phyloP scores from a whole-genome alignment of 2,113 vertebrate genomes.

The Pedionomus torquatus region DNA sequence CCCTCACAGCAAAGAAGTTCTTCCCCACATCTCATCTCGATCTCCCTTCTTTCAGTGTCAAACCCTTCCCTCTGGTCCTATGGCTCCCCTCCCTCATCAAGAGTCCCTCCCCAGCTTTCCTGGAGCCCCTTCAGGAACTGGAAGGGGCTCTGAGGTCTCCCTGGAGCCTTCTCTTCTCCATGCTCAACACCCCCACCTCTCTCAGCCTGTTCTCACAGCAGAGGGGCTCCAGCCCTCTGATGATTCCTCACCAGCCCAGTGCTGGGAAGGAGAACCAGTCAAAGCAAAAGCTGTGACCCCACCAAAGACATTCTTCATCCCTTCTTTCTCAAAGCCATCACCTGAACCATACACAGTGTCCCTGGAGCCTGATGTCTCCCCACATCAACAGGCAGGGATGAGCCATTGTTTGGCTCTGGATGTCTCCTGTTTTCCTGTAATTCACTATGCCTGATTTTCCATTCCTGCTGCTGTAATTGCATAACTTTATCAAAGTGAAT shows the following conservation, averaged over 20 bases:
- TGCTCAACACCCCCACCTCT: too few relatives aligned
- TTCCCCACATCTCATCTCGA: too few relatives aligned
- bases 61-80: too few relatives aligned
- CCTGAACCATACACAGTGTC: rapidly evolving
- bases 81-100: too few relatives aligned
- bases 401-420: not conserved
- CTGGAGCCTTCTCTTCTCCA: too few relatives aligned
- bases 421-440: not conserved
- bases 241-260: not conserved
- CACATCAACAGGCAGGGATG: not conserved
- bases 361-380: not conserved
- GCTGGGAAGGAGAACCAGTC: not conserved
- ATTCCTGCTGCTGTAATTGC: not conserved
- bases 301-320: not conserved
- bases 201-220: too few relatives aligned
- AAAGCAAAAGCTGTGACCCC: not conserved
- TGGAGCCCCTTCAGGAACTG: too few relatives aligned
- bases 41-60: too few relatives aligned
- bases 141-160: too few relatives aligned
- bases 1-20: too few relatives aligned
- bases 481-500: not conserved
- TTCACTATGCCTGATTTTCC: not conserved
- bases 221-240: too few relatives aligned
- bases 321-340: not conserved
- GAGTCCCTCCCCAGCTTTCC: too few relatives aligned